These are phyloP conservation scores for Oreochromis aureus DNA, from an alignment of 2,113 vertebrate genomes.

Conservation along the genomic window DNA sequence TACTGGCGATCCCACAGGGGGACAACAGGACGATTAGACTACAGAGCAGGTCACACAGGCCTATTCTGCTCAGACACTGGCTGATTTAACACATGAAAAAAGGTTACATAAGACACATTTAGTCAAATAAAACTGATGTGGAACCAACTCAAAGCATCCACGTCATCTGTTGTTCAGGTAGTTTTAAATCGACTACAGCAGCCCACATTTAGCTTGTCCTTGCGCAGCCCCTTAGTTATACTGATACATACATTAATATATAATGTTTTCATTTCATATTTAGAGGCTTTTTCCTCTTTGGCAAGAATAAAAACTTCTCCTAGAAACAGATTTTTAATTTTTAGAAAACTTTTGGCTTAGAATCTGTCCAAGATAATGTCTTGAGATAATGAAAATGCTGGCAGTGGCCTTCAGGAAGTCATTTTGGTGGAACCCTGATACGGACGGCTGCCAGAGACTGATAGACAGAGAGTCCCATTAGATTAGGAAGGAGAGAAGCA, in stretches of 20 bases:
- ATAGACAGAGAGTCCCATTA: conserved; percentile 30
- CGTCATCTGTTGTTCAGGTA: not conserved
- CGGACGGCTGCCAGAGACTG: conserved; percentile 14
- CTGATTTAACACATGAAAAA: not conserved
- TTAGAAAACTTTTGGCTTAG: not conserved
- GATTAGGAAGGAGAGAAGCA: conserved; percentile 17
- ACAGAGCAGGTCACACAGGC: not conserved
- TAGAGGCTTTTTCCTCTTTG: not conserved
- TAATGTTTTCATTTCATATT: not conserved
- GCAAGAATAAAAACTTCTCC: not conserved
- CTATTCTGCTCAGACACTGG: not conserved
- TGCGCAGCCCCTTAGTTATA: not conserved
- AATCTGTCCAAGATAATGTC: not conserved
- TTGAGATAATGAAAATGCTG: conserved; percentile 17
- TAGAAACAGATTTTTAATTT: not conserved
- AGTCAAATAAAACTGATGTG: not conserved
- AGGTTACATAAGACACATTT: not conserved
- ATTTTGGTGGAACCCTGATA: conserved; percentile 23
- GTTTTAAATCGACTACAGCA: not conserved
- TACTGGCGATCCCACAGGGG: not conserved
- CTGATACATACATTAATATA: not conserved
- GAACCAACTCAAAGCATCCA: not conserved
- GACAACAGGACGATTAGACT: not conserved
- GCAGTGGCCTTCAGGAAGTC: conserved; percentile 7
- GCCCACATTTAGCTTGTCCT: not conserved